Evolutionary conservation across 2,888 invertebrate genomes (phyloP).

Genomic region (Coremacera marginata): DNA sequence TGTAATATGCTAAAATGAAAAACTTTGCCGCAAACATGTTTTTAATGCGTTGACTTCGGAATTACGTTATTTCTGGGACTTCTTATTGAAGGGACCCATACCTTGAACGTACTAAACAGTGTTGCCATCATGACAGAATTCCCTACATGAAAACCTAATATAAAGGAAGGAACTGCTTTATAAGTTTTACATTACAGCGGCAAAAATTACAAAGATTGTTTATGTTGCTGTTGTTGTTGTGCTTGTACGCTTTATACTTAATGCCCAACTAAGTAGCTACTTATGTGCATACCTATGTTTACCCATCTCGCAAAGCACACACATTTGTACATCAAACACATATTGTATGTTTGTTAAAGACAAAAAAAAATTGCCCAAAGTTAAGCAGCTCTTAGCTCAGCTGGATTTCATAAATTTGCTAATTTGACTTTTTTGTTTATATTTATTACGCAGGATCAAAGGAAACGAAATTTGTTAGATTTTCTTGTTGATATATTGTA

Average conservation of each 20-base stretch:
- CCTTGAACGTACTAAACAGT: background rate
- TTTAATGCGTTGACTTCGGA: slow-evolving; percentile 4
- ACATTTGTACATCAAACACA: background rate
- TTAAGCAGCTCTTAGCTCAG: background rate
- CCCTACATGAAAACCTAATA: background rate
- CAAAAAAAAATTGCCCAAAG: background rate
- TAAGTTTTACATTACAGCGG: background rate
- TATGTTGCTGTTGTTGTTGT: background rate
- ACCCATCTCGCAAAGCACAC: too few species aligned
- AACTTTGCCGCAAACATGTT: slow-evolving; percentile 21
- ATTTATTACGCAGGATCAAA: too few species aligned
- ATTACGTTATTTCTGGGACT: slow-evolving; percentile 5
- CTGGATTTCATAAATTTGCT: background rate
- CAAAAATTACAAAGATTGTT: background rate
- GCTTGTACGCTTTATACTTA: background rate
- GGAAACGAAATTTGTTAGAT: background rate
- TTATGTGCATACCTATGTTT: background rate
- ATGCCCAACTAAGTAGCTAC: slow-evolving; percentile 8
- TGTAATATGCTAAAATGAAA: background rate
- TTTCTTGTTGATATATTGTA: background rate
- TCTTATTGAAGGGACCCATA: background rate
- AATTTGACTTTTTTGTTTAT: too few species aligned
- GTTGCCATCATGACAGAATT: background rate
- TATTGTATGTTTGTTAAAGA: background rate
- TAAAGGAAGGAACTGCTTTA: too few species aligned